Evolutionary conservation across 2,888 invertebrate species (phyloP), one percentile per base, ranked within the genome.

Genomic region (Cephus nigrinus): DNA sequence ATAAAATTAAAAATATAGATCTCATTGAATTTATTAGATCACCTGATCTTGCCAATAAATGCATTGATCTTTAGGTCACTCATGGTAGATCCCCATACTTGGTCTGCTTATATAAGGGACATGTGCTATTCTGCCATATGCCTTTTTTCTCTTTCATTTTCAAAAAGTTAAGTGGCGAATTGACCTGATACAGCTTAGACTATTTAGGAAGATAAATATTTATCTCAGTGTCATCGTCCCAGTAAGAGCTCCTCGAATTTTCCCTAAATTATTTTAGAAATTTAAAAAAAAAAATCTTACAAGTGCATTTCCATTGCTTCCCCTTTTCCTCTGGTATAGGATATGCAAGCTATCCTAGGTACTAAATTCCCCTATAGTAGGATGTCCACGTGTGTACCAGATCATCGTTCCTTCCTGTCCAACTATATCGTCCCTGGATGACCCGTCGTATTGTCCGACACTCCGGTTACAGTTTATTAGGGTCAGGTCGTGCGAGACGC

Each of bases 391-490:
- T 71, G 71, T 71, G 33, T 71, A 71, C 71, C 71, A 71, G 71
- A 71, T 71, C 9, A 55, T 55, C 55, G 23, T 55, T 55, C 55
- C 55, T 55, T 55, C 55, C 55, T 55, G 55, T 55, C 55, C 23
- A 9, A 23, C 5, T 23, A 23, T 9, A 23, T 55, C 71, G 71
- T 71, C 15, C 2, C 31, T 9, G 71, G 71, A 31, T 71, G 71
- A 31, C 71, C 71, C 71, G 5, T 71, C 12, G 71, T 3, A 71
- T 71, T 71, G 71, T 40, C 15, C 74, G 30, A 69, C 75, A 40
- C 75, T 86, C 83, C 75, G 80, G 79, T 86, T 86, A 85, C 86
- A 80, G 32, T 86, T 86, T 86, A 85, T 83, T 84, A 80, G 78
- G 81, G 74, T 55, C 55, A 55, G 55, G 55, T 69, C 74, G 80